phyloP scores from a whole-genome alignment of 2,113 vertebrate species.

The Larimichthys polyactis region DNA sequence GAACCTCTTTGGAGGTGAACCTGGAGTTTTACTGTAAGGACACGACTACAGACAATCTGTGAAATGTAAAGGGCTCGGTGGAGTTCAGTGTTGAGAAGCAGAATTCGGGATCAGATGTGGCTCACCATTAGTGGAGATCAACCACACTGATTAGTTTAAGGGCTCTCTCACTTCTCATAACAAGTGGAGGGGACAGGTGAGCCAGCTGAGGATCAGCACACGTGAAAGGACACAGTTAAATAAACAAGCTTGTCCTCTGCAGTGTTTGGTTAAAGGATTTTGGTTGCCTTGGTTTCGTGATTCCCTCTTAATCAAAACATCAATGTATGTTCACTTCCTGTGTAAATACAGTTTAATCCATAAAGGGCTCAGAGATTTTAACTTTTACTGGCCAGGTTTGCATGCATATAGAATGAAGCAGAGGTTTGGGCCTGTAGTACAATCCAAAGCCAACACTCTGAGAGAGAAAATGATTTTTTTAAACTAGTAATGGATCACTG shows the following conservation, averaged over 20 bases:
- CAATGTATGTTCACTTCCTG: too few species aligned
- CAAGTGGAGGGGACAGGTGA: background rate
- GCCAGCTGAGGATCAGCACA: background rate
- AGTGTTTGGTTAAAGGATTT: background rate
- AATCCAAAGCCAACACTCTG: background rate
- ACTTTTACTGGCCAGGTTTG: background rate
- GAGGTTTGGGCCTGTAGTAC: background rate
- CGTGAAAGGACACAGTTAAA: background rate
- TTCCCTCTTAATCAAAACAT: background rate
- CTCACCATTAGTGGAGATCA: background rate
- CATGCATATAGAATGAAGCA: background rate
- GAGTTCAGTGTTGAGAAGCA: background rate
- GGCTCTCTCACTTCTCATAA: background rate
- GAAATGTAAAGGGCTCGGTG: background rate
- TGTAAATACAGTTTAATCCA: background rate
- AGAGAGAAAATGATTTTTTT: background rate
- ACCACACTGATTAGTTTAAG: background rate
- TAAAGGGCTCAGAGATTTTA: background rate
- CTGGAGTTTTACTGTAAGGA: too few species aligned
- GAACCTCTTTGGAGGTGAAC: background rate
- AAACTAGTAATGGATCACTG: background rate
- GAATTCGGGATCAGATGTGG: background rate
- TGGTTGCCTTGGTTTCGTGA: background rate
- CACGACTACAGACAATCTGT: background rate
- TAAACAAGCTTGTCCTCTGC: background rate